Conservation (phyloP, 2,888 invertebrate species). For the Oscheius onirici region DNA sequence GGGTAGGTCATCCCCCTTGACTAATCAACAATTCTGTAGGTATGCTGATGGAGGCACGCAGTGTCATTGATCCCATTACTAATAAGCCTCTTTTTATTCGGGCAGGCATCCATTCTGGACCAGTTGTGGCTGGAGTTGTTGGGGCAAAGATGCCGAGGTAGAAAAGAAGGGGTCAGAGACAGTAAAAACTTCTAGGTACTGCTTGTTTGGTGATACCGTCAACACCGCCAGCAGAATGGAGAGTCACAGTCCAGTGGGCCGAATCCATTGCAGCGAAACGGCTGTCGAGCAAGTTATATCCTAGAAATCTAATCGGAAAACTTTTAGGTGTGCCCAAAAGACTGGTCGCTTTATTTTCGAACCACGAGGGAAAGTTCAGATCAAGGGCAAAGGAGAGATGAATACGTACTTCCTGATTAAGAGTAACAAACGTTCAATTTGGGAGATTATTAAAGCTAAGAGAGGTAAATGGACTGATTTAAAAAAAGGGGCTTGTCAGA, state of each 20-base stretch:
- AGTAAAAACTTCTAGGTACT: slow-evolving; percentile 48
- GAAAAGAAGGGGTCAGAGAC: not conserved
- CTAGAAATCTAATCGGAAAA: not conserved
- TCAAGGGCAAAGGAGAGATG: slow-evolving; percentile 68
- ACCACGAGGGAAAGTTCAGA: slow-evolving; percentile 57
- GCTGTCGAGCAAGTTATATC: slow-evolving; percentile 44
- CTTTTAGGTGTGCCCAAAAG: slow-evolving; percentile 49
- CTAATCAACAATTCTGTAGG: slow-evolving; percentile 36
- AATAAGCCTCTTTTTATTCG: slow-evolving; percentile 57
- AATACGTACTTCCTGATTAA: slow-evolving; percentile 63
- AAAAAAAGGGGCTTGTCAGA: slow-evolving; percentile 49
- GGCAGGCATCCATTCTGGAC: slow-evolving; percentile 65
- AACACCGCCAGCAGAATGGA: slow-evolving; percentile 65
- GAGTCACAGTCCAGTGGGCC: slow-evolving; percentile 58
- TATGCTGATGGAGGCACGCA: slow-evolving; percentile 69
- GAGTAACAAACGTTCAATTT: slow-evolving; percentile 65
- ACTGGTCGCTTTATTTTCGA: slow-evolving; percentile 66
- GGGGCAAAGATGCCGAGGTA: slow-evolving; percentile 67
- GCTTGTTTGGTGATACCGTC: slow-evolving; percentile 65
- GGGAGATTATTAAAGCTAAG: slow-evolving; percentile 64
- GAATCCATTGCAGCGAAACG: slow-evolving; percentile 61
- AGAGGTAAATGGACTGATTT: slow-evolving; percentile 45
- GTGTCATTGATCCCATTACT: slow-evolving; percentile 62
- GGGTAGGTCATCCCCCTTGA: slow-evolving; percentile 44
- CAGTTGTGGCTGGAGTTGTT: slow-evolving; percentile 67